Evolutionary conservation across 2,113 vertebrate species (phyloP).

Genomic region (Melanostigma gelatinosum): DNA sequence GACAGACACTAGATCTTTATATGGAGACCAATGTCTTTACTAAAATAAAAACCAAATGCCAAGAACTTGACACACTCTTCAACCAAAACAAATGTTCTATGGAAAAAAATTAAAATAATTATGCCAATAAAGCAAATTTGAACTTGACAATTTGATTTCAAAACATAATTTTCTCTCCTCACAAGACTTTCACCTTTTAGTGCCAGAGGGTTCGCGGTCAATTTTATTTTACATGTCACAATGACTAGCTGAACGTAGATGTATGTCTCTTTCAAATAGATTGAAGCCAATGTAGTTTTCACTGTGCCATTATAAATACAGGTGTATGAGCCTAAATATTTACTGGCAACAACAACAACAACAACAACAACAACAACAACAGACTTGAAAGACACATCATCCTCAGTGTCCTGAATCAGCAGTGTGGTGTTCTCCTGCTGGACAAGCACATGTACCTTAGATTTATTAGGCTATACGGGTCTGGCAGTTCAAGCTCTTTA

Average conservation of each 20-base stretch:
- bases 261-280: neutral
- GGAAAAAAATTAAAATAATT: too few species aligned
- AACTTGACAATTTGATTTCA: neutral
- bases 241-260: neutral
- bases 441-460: conserved; percentile 18
- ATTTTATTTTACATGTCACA: neutral
- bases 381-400: conserved; percentile 16
- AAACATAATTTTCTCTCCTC: neutral
- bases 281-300: neutral
- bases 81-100: too few species aligned
- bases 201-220: neutral
- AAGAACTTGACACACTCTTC: neutral
- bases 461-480: conserved; percentile 21
- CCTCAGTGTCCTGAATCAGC: conserved; percentile 35
- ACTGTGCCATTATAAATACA: neutral
- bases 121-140: neutral
- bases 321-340: neutral
- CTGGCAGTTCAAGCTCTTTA: conserved; percentile 27
- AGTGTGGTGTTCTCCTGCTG: conserved; percentile 20
- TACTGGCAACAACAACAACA: neutral
- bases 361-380: conserved; percentile 1
- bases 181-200: neutral
- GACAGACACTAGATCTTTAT: too few species aligned
- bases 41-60: neutral
- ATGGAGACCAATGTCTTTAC: neutral